These are phyloP conservation scores for Philonicus albiceps DNA, from an alignment of 2,888 invertebrate species.

Conservation along the genomic window DNA sequence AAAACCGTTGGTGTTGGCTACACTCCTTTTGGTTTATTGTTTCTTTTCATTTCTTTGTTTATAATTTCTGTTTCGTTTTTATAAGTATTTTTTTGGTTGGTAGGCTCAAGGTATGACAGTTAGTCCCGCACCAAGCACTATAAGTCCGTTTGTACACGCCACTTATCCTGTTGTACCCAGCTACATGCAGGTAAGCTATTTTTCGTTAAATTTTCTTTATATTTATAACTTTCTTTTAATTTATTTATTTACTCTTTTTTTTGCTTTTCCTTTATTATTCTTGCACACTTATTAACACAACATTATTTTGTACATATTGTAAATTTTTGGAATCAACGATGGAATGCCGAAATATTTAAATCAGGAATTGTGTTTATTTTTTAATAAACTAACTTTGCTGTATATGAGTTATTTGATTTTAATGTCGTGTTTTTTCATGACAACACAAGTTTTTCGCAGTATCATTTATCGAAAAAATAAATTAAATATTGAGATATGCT, in stretches of 20 bases:
- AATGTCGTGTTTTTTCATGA: neutral
- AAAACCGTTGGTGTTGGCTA: neutral
- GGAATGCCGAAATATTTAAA: neutral
- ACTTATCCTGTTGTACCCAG: conserved; percentile 65
- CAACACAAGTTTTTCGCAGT: neutral
- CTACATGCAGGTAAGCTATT: conserved; percentile 64
- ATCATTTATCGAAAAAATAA: neutral
- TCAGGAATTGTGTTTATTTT: neutral
- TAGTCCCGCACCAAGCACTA: conserved; percentile 65
- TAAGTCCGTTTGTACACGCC: conserved; percentile 65
- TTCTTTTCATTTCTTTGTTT: conserved; percentile 54
- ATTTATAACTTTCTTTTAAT: conserved; percentile 29
- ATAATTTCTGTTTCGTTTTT: conserved; percentile 27
- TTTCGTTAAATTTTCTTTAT: conserved; percentile 50
- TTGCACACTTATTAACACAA: conserved; percentile 44
- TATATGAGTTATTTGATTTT: neutral
- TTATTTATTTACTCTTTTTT: conserved; percentile 39
- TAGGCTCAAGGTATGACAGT: conserved; percentile 66
- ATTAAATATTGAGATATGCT: neutral
- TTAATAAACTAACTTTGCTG: neutral
- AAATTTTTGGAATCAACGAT: neutral
- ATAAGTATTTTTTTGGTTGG: conserved; percentile 51
- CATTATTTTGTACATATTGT: neutral
- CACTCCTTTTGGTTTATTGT: neutral
- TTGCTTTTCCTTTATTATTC: conserved; percentile 48